Evolutionary conservation across 2,888 invertebrate genomes (phyloP), one percentile per base, ranked within the genome.

Genomic region (Drosophila villosipedis): DNA sequence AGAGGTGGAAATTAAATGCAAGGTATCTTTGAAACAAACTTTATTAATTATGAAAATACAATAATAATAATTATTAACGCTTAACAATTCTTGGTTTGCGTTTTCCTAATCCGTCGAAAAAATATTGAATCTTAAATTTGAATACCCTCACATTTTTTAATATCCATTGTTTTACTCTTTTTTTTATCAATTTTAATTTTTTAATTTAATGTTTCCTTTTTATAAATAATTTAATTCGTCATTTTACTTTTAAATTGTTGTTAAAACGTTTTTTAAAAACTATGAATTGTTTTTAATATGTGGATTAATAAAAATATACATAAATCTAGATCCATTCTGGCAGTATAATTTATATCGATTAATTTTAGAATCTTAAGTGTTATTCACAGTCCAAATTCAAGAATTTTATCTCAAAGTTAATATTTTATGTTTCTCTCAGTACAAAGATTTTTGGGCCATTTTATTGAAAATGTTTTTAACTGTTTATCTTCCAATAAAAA

Each of bases 1-100:
- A 16, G 19, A 19, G 12, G 4, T 14, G 16, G 0, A 25, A 25
- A 47, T 47, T 47, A 16, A 1, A 16, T 25, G 22, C 1, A 47
- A 4, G 14, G 0, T 14, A 3, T 14, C 1, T 22, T 14, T 43
- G 7, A 22, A 22, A 22, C 14, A 47, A 22, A 14, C 1, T 43
- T 7, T 7, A 7, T 22, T 16, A 4, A 47, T 16, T 25, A 47
- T 25, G 2, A 25, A 25, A 9, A 16, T 0, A 47, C 4, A 16
- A 9, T 9, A 16, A 47, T 25, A 16, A 6, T 12, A 41, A n/a
- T 41, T 41, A 10, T 12, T n/a, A 12, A n/a, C 10, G 0, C 1
- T 22, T 22, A 14, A 14, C 0, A 3, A 14, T 4, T 7, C 4
- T 47, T 25, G 1, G 4, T 9, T 1, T 16, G 7, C 0, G 4